These are phyloP conservation scores for Leptestheria dahalacensis DNA, from an alignment of 1,140 invertebrate species.

Conservation along the genomic window DNA sequence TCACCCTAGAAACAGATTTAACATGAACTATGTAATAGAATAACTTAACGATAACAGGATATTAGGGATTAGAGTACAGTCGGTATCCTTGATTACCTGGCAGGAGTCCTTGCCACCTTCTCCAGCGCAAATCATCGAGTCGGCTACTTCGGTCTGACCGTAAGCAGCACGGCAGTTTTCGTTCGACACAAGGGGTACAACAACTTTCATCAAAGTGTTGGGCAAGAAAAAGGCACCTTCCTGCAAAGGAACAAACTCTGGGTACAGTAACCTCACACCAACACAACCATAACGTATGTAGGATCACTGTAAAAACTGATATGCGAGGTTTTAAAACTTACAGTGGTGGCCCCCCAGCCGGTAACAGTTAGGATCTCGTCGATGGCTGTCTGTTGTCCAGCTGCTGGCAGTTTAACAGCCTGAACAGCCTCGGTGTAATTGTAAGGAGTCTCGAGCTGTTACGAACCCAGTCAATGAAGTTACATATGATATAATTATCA, in stretches of 20 bases:
- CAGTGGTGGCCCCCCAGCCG: slow-evolving; percentile 27
- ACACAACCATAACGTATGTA: background rate
- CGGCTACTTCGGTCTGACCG: slow-evolving; percentile 21
- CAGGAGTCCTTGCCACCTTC: slow-evolving; percentile 29
- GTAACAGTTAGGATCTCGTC: slow-evolving; percentile 24
- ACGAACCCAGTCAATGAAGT: background rate
- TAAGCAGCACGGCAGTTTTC: slow-evolving; percentile 23
- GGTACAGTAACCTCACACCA: too few species aligned
- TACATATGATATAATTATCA: too few species aligned
- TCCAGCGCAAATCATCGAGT: slow-evolving; percentile 27
- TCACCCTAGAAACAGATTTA: slow-evolving; percentile 52
- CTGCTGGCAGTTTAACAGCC: slow-evolving; percentile 22
- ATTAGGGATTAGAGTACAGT: too few species aligned
- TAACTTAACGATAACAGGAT: too few species aligned
- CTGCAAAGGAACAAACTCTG: too few species aligned
- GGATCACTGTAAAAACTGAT: background rate
- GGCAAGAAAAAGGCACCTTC: slow-evolving; percentile 12
- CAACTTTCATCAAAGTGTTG: slow-evolving; percentile 23
- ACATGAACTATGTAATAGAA: too few species aligned
- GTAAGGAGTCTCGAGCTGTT: slow-evolving; percentile 10
- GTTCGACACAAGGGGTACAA: slow-evolving; percentile 24
- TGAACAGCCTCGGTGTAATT: slow-evolving; percentile 20
- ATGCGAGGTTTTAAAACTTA: slow-evolving; percentile 19
- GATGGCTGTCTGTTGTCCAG: slow-evolving; percentile 17
- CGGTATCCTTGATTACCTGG: too few species aligned